A percentile compares a stretch with the other conserved stretches of the same genome.
These are phyloP conservation scores for Xiphophorus hellerii DNA, from an alignment of 2,113 vertebrate genomes.

Conservation along the genomic window DNA sequence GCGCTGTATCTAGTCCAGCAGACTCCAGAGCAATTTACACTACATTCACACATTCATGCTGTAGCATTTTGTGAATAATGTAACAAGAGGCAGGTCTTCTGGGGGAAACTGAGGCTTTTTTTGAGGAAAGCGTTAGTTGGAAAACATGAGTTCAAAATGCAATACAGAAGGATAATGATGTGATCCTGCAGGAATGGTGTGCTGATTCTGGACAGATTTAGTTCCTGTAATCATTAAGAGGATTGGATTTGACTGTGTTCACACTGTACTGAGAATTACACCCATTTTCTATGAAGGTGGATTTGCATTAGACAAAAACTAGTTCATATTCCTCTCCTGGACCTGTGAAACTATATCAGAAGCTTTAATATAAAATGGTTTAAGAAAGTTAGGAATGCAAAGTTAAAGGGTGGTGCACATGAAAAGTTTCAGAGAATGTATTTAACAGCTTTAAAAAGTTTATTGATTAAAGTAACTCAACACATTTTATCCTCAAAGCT, in stretches of 20 bases:
- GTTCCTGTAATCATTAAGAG: constrained; percentile 8
- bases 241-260: constrained; percentile 9
- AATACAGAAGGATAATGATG: not conserved
- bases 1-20: too few species aligned
- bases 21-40: too few species aligned
- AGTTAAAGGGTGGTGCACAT: not conserved
- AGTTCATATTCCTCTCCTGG: constrained; percentile 1
- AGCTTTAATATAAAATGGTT: constrained; percentile 8
- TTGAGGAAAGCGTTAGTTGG: constrained; percentile 19
- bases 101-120: constrained; percentile 1
- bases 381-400: constrained; percentile 41
- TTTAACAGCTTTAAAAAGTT: constrained; percentile 39
- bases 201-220: not conserved
- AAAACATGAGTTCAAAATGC: not conserved
- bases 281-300: not conserved
- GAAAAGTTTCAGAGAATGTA: constrained; percentile 13
- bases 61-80: too few species aligned
- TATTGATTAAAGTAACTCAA: constrained; percentile 56
- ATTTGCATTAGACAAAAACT: not conserved
- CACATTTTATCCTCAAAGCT: constrained; percentile 9
- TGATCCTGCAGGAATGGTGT: too few species aligned
- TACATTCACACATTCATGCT: too few species aligned
- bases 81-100: not conserved
- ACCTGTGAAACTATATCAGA: constrained; percentile 6
- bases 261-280: not conserved